Conservation (phyloP, 2,113 vertebrate species). For the Notiomystis cincta region DNA sequence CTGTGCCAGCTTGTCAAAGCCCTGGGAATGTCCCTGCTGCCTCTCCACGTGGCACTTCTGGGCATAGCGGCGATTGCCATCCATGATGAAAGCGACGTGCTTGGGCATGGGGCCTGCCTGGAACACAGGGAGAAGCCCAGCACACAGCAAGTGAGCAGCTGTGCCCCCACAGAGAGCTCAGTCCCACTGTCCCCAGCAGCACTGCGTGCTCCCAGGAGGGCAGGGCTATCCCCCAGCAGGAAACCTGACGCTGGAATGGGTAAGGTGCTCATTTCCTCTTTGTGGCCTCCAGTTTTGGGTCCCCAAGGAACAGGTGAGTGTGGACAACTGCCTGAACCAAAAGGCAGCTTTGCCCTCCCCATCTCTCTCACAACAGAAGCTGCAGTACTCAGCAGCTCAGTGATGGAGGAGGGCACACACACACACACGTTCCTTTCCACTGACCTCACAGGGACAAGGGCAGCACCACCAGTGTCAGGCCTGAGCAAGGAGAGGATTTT, state of each 20-base stretch:
- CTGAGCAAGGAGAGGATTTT: not conserved
- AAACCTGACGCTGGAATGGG: not conserved
- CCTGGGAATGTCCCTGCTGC: conserved; percentile 90
- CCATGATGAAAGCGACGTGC: conserved; percentile 98
- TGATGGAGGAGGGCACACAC: accelerated
- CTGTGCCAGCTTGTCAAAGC: conserved; percentile 95
- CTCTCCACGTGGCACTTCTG: conserved; percentile 87
- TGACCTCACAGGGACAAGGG: not conserved
- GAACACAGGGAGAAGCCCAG: not conserved
- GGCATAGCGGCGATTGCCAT: conserved; percentile 94
- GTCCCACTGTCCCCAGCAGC: not conserved
- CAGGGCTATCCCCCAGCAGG: accelerated
- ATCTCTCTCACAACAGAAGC: accelerated
- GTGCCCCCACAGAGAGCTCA: accelerated
- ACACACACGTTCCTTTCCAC: not conserved
- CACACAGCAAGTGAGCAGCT: not conserved
- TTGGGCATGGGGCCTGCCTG: conserved; percentile 96
- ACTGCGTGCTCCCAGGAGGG: accelerated
- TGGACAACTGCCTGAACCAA: accelerated
- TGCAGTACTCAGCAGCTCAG: not conserved
- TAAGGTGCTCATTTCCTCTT: not conserved
- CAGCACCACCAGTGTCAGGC: not conserved
- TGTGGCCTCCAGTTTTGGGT: not conserved
- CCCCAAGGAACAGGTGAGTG: not conserved
- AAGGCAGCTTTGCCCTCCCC: not conserved